phyloP scores from a whole-genome alignment of 2,888 invertebrate genomes.

The Furcula furcula region DNA sequence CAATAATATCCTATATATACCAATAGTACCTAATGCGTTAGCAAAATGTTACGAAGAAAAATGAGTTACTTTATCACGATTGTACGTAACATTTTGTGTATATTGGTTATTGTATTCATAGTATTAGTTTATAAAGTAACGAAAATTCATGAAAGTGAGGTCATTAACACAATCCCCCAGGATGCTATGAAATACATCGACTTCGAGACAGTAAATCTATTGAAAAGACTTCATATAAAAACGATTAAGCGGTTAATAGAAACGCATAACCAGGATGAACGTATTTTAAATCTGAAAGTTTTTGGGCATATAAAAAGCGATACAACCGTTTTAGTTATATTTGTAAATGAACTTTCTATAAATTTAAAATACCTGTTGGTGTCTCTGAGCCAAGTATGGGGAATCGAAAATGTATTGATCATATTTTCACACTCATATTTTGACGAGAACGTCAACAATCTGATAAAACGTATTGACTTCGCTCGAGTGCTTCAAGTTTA shows the following conservation, averaged over 20 bases:
- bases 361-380: constrained; percentile 43
- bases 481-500: constrained; percentile 54
- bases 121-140: constrained; percentile 11
- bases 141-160: constrained; percentile 11
- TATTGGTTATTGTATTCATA: constrained; percentile 15
- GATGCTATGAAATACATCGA: constrained; percentile 28
- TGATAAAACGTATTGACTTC: constrained; percentile 48
- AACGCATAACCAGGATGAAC: constrained; percentile 12
- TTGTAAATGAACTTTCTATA: constrained; percentile 33
- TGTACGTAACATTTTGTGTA: constrained; percentile 15
- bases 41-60: constrained; percentile 15
- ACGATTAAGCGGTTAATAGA: constrained; percentile 12
- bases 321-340: constrained; percentile 46
- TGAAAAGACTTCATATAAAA: constrained; percentile 2
- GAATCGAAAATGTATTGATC: constrained; percentile 47
- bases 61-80: constrained; percentile 3
- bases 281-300: constrained; percentile 36
- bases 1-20: no score
- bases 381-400: constrained; percentile 43
- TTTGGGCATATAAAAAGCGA: constrained; percentile 38
- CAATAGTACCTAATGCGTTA: no score
- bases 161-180: constrained; percentile 22
- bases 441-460: constrained; percentile 39
- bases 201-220: constrained; percentile 5
- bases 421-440: constrained; percentile 54